A percentile compares a stretch with the other conserved stretches of the same genome.
Evolutionary conservation across 2,797 vertebrate species (phyloP).

Genomic region (Emydoidea blandingii): DNA sequence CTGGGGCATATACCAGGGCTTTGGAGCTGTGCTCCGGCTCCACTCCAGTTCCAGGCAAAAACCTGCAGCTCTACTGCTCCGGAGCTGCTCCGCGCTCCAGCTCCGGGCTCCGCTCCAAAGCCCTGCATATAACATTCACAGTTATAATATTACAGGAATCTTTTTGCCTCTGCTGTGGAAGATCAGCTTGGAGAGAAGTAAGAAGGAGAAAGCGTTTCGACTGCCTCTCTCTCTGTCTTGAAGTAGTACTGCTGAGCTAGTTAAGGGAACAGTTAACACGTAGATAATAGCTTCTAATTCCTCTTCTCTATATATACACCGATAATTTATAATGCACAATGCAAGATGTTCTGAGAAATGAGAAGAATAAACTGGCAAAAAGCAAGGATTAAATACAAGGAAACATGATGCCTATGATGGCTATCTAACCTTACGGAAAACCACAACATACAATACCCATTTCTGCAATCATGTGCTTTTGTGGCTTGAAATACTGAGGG

Average conservation of each 20-base stretch:
- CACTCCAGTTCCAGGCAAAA: too few species aligned
- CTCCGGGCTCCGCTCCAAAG: too few species aligned
- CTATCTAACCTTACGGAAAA: not conserved
- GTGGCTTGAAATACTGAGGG: constrained; percentile 13
- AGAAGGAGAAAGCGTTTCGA: not conserved
- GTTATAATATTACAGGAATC: not conserved
- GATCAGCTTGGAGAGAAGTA: not conserved
- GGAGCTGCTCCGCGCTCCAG: too few species aligned
- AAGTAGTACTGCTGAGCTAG: not conserved
- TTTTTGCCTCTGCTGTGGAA: accelerated
- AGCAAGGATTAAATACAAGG: not conserved
- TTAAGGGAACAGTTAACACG: not conserved
- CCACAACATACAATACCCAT: not conserved
- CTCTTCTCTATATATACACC: not conserved
- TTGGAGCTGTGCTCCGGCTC: too few species aligned
- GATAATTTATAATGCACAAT: accelerated
- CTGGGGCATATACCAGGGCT: not conserved
- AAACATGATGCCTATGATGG: not conserved
- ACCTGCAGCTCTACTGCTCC: too few species aligned
- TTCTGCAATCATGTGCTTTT: not conserved
- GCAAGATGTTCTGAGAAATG: not conserved
- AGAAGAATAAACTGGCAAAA: not conserved
- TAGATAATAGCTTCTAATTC: accelerated
- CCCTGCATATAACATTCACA: not conserved
- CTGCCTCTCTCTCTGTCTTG: not conserved